Evolutionary conservation across 2,113 vertebrate species (phyloP), one percentile per base, ranked within the genome.

Genomic region (Pomatostomus ruficeps): DNA sequence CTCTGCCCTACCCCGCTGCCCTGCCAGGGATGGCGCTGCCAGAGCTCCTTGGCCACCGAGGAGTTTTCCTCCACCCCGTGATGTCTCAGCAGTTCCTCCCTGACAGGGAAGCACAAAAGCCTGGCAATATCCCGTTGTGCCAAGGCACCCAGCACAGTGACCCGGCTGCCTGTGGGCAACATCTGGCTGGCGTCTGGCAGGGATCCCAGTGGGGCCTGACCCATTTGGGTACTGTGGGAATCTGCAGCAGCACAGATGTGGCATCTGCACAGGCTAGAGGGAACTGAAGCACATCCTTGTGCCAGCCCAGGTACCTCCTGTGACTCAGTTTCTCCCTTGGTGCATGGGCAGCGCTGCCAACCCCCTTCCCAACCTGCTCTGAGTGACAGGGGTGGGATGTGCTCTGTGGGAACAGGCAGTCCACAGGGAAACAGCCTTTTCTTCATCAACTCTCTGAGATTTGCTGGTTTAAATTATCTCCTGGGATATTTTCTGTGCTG

Each of bases 261-360:
- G n/a, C 49, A 22, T 40, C 38, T 40, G 2, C 58, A 6, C 5
- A 1, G 40, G 51, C 28, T 3, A 1, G 24, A 65, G 35, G 71
- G 28, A 87, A 16, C 67, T 1, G 5, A 12, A 38, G 5, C 46
- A 35, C 0, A 0, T 45, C 66, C 48, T 33, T 4, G 1, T 13
- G 6, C 45, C 6, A 7, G 35, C 58, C 35, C 7, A 28, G 48
- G 9, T 43, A 43, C n/a, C 35, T 8, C 6, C 40, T 0, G 0
- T 40, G 73, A 22, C 43, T 89, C 70, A 20, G 52, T 43, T 71
- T 59, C 74, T 14, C 43, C 65, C 51, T 51, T 0, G 1, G n/a
- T 1, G 0, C 10, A 3, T 0, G 2, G 63, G 45, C 40, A 63
- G 46, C 0, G 0, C 31, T 65, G 58, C 36, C 72, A 65, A 1